Conservation (phyloP, 2,113 vertebrate species). For the Phyllostomus discolor region DNA sequence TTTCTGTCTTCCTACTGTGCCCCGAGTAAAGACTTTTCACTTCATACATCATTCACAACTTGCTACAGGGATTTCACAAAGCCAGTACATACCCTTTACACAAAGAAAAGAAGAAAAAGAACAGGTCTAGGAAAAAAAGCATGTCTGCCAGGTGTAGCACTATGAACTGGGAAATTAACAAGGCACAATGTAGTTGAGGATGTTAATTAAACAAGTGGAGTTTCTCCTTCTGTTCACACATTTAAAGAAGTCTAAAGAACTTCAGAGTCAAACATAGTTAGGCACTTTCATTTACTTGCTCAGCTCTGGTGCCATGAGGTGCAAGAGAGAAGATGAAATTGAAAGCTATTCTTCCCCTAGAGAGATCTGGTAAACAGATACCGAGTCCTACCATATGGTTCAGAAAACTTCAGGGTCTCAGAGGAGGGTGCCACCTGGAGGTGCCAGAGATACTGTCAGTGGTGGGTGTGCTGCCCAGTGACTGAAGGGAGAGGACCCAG, state of each 20-base stretch:
- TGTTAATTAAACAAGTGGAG: conserved; percentile 64
- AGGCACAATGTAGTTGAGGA: conserved; percentile 59
- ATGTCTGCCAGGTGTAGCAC: conserved; percentile 46
- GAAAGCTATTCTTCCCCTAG: background rate
- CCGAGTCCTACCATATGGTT: background rate
- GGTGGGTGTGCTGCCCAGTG: background rate
- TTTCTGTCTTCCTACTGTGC: conserved; percentile 82
- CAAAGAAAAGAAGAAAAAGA: conserved; percentile 67
- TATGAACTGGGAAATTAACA: conserved; percentile 62
- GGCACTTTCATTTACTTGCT: background rate
- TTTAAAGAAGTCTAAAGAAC: conserved; percentile 49
- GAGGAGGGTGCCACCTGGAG: background rate
- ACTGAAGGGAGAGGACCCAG: background rate
- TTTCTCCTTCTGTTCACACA: conserved; percentile 25
- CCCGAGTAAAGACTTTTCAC: conserved; percentile 79
- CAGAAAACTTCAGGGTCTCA: background rate
- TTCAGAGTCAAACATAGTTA: conserved; percentile 8
- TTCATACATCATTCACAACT: conserved; percentile 87
- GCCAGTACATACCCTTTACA: conserved; percentile 75
- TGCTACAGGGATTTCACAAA: conserved; percentile 82
- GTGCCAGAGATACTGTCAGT: background rate
- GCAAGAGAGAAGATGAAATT: background rate
- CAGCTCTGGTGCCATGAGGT: background rate
- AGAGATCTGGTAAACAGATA: background rate
- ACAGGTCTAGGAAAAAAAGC: conserved; percentile 56